phyloP scores from a whole-genome alignment of 2,797 vertebrate species.

The Acanthornis magna region DNA sequence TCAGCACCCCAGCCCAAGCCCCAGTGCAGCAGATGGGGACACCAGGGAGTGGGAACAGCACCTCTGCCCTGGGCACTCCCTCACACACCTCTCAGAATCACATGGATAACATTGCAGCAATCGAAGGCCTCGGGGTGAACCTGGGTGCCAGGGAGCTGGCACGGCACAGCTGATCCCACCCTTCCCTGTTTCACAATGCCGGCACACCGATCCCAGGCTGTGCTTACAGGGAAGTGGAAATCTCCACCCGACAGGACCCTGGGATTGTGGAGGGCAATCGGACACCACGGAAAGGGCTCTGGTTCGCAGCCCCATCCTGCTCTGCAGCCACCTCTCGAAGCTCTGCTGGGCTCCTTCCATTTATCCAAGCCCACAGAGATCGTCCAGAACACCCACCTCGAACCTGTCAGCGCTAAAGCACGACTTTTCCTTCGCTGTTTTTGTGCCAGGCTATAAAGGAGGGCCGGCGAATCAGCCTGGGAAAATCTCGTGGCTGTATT shows the following conservation, averaged over 20 bases:
- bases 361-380: neutral
- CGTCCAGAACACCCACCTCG: neutral
- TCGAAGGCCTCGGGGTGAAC: neutral
- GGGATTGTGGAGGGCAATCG: accelerated
- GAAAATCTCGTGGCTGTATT: neutral
- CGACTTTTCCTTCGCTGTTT: neutral
- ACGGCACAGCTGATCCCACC: accelerated
- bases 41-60: neutral
- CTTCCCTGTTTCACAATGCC: neutral
- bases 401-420: no score
- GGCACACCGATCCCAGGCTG: accelerated
- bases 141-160: neutral
- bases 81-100: neutral
- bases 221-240: neutral
- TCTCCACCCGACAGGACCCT: accelerated
- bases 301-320: neutral
- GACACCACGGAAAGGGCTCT: neutral
- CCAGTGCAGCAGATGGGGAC: neutral
- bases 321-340: neutral
- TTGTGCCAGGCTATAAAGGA: neutral
- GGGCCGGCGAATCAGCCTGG: neutral
- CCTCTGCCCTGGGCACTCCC: neutral
- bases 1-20: neutral
- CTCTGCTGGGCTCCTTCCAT: accelerated
- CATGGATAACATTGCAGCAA: neutral